These are phyloP conservation scores for Leucoma salicis DNA, from an alignment of 2,888 invertebrate genomes.

Conservation along the genomic window DNA sequence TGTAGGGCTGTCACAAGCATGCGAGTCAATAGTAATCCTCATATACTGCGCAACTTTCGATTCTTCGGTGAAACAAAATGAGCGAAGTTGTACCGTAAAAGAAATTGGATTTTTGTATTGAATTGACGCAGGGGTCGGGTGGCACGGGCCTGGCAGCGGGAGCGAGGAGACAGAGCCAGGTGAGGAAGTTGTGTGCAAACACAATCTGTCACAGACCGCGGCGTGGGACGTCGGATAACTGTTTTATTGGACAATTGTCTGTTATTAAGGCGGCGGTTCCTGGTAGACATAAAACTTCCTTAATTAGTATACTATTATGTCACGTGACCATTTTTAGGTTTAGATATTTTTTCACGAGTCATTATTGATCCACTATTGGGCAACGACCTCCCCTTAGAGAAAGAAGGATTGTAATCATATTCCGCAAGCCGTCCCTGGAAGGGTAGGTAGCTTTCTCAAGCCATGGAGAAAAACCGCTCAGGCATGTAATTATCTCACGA, in stretches of 20 bases:
- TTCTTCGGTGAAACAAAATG: constrained; percentile 62
- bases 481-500: no score
- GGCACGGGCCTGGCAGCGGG: constrained; percentile 19
- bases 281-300: not conserved
- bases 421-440: no score
- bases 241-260: constrained; percentile 37
- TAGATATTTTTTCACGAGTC: no score
- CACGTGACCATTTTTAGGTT: no score
- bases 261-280: constrained; percentile 16
- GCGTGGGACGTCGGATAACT: constrained; percentile 21
- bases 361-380: no score
- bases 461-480: no score
- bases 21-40: constrained; percentile 57
- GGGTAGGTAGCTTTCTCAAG: no score
- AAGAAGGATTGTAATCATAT: no score
- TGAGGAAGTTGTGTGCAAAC: constrained; percentile 49
- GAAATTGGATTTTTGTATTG: constrained; percentile 75
- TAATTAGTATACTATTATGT: not conserved
- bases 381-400: no score
- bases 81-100: constrained; percentile 68
- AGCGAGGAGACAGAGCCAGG: constrained; percentile 50
- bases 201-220: constrained; percentile 53
- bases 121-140: constrained; percentile 52
- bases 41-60: constrained; percentile 52
- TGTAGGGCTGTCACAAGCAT: constrained; percentile 51